Evolutionary conservation across 1,140 invertebrate species (phyloP).

Genomic region (Gonatopus flavifemur): DNA sequence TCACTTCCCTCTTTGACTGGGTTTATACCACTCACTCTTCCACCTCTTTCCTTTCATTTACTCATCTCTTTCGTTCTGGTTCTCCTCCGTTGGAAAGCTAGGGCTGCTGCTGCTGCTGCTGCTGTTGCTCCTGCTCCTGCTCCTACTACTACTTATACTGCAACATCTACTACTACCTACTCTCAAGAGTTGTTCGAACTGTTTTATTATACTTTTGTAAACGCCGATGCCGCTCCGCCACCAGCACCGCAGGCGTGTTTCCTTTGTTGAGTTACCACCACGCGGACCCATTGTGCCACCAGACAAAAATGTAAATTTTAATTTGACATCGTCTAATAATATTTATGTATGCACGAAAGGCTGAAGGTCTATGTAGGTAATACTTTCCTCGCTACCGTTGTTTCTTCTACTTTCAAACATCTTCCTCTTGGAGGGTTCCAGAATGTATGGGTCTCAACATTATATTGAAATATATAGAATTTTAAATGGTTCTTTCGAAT

Average conservation of each 20-base stretch:
- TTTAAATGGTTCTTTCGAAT: too few relatives aligned
- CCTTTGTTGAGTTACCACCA: constrained; percentile 42
- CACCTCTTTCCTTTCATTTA: constrained; percentile 16
- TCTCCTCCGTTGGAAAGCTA: not conserved
- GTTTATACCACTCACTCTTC: constrained; percentile 19
- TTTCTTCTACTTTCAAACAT: not conserved
- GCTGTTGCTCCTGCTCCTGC: constrained; percentile 3
- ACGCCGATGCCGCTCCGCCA: constrained; percentile 32
- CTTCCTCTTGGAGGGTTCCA: too few relatives aligned
- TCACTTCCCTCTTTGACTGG: constrained; percentile 8
- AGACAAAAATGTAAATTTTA: constrained; percentile 43
- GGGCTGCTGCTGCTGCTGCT: constrained; percentile 7
- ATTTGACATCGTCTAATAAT: constrained; percentile 50
- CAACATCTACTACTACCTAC: constrained; percentile 20
- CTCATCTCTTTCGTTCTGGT: not conserved
- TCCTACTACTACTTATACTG: constrained; percentile 8
- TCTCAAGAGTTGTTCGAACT: constrained; percentile 38
- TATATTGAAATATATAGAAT: too few relatives aligned
- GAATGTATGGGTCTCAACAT: too few relatives aligned
- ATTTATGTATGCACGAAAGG: constrained; percentile 41
- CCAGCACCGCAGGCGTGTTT: constrained; percentile 33
- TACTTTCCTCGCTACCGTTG: not conserved
- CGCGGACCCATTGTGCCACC: constrained; percentile 41
- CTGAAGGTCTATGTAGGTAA: constrained; percentile 8
- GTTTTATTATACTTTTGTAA: constrained; percentile 52